A percentile compares a stretch with the other conserved stretches of the same genome.
phyloP scores from a whole-genome alignment of 2,888 invertebrate genomes.

The Parasteatoda lunata region DNA sequence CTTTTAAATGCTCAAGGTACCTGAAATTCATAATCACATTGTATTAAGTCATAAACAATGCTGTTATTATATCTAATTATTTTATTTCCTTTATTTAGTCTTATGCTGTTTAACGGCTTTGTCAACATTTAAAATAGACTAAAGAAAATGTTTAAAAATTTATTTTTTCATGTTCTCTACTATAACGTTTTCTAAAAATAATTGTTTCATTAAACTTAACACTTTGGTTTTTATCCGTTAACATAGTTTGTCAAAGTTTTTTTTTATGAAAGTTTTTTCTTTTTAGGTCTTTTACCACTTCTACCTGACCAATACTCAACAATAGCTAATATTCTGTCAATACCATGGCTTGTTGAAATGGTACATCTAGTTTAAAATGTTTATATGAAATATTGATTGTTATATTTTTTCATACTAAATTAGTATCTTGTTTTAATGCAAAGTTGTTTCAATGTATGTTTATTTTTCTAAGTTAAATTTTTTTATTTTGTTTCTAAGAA shows the following conservation, averaged over 20 bases:
- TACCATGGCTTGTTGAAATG: conserved; percentile 31
- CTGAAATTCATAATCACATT: too few relatives aligned
- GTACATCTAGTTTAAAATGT: conserved; percentile 22
- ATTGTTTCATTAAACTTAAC: conserved; percentile 3
- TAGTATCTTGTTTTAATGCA: background rate
- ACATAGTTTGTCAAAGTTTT: too few relatives aligned
- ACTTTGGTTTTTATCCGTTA: too few relatives aligned
- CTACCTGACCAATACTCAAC: conserved; percentile 22
- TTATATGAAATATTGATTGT: too few relatives aligned
- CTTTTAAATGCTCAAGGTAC: conserved; percentile 31
- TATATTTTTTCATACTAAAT: background rate
- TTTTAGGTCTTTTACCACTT: conserved; percentile 14
- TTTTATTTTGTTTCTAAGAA: conserved; percentile 9
- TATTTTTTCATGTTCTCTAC: background rate
- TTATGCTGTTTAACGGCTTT: too few relatives aligned
- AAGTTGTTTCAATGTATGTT: background rate
- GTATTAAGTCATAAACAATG: too few relatives aligned
- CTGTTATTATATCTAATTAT: too few relatives aligned
- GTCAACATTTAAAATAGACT: background rate
- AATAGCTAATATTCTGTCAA: conserved; percentile 32
- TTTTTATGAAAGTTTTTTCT: too few relatives aligned
- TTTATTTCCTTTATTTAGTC: too few relatives aligned
- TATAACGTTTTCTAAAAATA: background rate
- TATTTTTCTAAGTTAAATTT: background rate
- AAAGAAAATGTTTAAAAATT: background rate